These are phyloP conservation scores for Malaclemys terrapin DNA, from an alignment of 2,113 vertebrate species.

Conservation along the genomic window DNA sequence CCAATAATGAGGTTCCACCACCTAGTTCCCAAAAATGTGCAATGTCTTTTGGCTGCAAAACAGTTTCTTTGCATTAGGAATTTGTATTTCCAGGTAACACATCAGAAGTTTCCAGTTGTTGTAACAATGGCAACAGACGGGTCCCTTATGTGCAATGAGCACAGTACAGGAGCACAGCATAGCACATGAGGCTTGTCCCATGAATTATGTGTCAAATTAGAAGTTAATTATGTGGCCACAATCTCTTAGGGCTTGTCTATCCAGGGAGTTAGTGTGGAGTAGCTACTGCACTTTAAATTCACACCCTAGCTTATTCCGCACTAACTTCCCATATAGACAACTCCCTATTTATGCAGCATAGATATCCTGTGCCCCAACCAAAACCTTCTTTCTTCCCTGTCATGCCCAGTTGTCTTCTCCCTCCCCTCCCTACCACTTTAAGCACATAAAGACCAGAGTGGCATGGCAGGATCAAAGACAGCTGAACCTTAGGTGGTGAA, in stretches of 20 bases:
- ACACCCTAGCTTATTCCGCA: not conserved
- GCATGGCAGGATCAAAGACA: not conserved
- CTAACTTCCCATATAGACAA: not conserved
- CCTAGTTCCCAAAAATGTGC: constrained; percentile 97
- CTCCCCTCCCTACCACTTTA: not conserved
- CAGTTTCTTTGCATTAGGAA: constrained; percentile 36
- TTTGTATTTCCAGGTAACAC: not conserved
- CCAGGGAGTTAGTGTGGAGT: not conserved
- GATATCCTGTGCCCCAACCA: not conserved
- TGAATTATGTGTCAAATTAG: not conserved
- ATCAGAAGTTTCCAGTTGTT: not conserved
- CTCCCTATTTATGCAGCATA: not conserved
- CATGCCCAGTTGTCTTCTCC: not conserved
- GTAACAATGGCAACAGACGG: not conserved
- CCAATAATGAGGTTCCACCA: constrained; percentile 91
- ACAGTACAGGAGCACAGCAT: not conserved
- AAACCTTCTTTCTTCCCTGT: not conserved
- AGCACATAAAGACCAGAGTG: not conserved
- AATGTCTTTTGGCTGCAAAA: constrained; percentile 92
- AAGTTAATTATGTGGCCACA: not conserved
- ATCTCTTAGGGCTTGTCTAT: not conserved
- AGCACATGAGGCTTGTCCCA: not conserved
- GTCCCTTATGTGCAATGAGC: not conserved
- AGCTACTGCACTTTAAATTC: not conserved
- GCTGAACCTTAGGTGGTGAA: not conserved